Base-by-base conservation (phyloP, 2,797 vertebrate genomes). In the Setipinna tenuifilis region DNA sequence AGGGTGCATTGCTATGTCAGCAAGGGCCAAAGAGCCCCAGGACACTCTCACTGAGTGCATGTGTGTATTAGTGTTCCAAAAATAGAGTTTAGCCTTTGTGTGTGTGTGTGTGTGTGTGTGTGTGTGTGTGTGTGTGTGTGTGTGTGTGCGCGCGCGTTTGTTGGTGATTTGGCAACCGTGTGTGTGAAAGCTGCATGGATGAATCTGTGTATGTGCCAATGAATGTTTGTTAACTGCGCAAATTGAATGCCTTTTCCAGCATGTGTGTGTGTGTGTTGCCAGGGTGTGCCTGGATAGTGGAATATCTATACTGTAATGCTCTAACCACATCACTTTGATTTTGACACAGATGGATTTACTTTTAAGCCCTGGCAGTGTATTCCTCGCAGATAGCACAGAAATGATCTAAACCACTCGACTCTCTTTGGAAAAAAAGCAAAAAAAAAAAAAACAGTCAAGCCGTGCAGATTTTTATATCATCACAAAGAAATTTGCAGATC, bases 11-110 rank as follows among this genome's bases (percentile, higher is more conserved):
- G 65, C 81, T 82, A 57, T 83, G 59, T 54, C 21, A 54, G 48
- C 82, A 19, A 61, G 21, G 50, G 81, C n/a, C 50, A 82, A 17
- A 75, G 83, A 61, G 44, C 58, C 85, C 85, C 23, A 86, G 82
- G 86, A 81, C 23, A 83, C 48, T 41, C 80, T 58, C 59, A 44
- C 46, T 75, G 44, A 84, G 19, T 2, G 75, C 58, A 68, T 82
- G 61, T 17, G 31, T 75, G 28, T 75, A 28, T 35, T 16, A 12
- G 68, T 75, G 68, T 16, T 6, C 16, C 28, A 6, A 35, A 41
- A 75, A 75, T 75, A 75, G 31, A 35, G 12, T 75, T 41, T 4
- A 59, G 58, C 17, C 58, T 59, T 59, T 75, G 28, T 54, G 50
- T 54, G 50, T 54, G 50, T 54, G 50, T 54, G 50, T 54, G 17